Percentiles rank a stretch among this genome's conserved stretches.
Evolutionary conservation across 37 sponge, comb jelly and placozoan species (phyloP).

Genomic region (Mnemiopsis leidyi): DNA sequence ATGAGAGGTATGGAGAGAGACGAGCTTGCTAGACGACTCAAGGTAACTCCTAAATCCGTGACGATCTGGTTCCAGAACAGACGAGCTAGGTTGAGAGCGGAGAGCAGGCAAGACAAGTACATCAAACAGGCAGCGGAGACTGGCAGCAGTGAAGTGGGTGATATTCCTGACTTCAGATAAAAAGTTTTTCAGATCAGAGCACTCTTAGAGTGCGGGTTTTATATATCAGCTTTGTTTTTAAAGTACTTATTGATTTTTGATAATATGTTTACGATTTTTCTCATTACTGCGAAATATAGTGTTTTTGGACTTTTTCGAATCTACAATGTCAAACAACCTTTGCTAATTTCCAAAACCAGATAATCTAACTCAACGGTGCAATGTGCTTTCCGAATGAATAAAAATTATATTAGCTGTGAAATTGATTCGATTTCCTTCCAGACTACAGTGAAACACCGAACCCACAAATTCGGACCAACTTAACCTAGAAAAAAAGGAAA

Average conservation of each 20-base stretch:
- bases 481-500: too few relatives aligned
- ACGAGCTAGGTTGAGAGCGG: conserved; percentile 40
- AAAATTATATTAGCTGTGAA: too few relatives aligned
- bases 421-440: too few relatives aligned
- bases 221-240: not conserved
- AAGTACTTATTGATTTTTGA: not conserved
- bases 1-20: conserved; percentile 25
- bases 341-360: too few relatives aligned
- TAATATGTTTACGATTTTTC: not conserved
- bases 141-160: not conserved
- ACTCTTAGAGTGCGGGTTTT: not conserved
- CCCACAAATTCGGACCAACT: too few relatives aligned
- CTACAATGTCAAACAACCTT: too few relatives aligned
- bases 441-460: too few relatives aligned
- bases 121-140: not conserved
- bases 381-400: too few relatives aligned
- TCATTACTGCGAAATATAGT: too few relatives aligned
- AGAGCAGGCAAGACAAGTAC: not conserved
- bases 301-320: too few relatives aligned
- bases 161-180: not conserved
- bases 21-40: conserved; percentile 28
- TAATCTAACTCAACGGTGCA: too few relatives aligned
- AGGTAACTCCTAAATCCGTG: conserved; percentile 50
- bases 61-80: conserved; percentile 64
- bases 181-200: too few relatives aligned